phyloP scores from a whole-genome alignment of 2,888 invertebrate species.

The Hesperia comma region DNA sequence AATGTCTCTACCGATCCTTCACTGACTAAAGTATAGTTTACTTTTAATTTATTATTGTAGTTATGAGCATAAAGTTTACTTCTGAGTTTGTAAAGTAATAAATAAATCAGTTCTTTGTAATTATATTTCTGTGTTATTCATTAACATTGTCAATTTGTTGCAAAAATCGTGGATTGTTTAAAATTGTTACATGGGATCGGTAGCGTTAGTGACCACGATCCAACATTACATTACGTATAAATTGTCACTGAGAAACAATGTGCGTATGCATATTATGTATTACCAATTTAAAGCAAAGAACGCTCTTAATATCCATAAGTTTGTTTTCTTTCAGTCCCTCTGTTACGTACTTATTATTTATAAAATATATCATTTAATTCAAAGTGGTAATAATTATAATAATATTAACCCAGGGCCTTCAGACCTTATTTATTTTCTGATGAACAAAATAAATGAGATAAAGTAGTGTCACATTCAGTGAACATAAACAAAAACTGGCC shows the following conservation, averaged over 20 bases:
- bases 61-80: background rate
- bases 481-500: too few species aligned
- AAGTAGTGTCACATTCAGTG: too few species aligned
- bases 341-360: background rate
- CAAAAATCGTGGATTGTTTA: background rate
- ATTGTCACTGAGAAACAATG: constrained; percentile 7
- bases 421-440: too few species aligned
- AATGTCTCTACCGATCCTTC: too few species aligned
- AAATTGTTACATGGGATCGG: background rate
- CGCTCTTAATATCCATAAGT: constrained; percentile 4
- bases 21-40: background rate
- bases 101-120: background rate
- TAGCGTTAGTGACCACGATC: background rate
- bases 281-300: constrained; percentile 19
- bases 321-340: background rate
- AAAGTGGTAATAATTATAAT: too few species aligned
- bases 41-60: background rate
- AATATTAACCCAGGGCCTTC: too few species aligned
- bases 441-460: too few species aligned
- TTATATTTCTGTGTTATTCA: background rate
- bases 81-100: too few species aligned
- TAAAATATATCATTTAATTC: too few species aligned
- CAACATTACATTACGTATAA: constrained; percentile 5
- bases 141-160: constrained; percentile 5
- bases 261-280: constrained; percentile 15